Percentiles rank a stretch among this genome's conserved stretches.
Conservation (phyloP, 2,888 invertebrate genomes). For the Ceramica pisi region DNA sequence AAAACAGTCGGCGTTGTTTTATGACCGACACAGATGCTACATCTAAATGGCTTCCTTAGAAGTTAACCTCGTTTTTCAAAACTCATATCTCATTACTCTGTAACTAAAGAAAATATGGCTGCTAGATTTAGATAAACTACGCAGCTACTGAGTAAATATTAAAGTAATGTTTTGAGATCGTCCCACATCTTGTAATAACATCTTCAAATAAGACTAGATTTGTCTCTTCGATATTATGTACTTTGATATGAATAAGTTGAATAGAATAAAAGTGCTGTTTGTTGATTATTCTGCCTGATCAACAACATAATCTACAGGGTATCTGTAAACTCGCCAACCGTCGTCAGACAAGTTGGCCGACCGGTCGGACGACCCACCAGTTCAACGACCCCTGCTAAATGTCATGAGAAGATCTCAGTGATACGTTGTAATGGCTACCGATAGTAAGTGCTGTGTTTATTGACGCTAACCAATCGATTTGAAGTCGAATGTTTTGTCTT, state of each 20-base stretch:
- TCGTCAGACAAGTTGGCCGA: constrained; percentile 42
- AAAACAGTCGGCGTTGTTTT: constrained; percentile 41
- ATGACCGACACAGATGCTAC: constrained; percentile 53
- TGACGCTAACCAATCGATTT: constrained; percentile 56
- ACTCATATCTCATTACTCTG: constrained; percentile 35
- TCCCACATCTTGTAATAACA: constrained; percentile 16
- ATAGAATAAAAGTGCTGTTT: constrained; percentile 2
- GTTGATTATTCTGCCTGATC: constrained; percentile 37
- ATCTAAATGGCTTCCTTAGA: constrained; percentile 46
- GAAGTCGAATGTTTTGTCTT: constrained; percentile 39
- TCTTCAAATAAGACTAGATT: not conserved
- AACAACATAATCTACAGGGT: constrained; percentile 38
- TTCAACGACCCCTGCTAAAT: constrained; percentile 67
- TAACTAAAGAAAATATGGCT: constrained; percentile 25
- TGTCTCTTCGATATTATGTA: too few relatives aligned
- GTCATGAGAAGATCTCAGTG: constrained; percentile 69
- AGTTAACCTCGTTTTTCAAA: constrained; percentile 49
- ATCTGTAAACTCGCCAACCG: constrained; percentile 31
- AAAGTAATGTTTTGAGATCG: not conserved
- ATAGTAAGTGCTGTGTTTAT: constrained; percentile 43
- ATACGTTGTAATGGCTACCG: constrained; percentile 51
- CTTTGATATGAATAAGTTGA: not conserved
- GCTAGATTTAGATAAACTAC: constrained; percentile 7
- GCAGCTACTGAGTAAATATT: constrained; percentile 22
- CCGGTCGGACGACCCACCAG: constrained; percentile 52